Conservation (phyloP, 2,113 vertebrate genomes). For the Laticauda laticaudata region DNA sequence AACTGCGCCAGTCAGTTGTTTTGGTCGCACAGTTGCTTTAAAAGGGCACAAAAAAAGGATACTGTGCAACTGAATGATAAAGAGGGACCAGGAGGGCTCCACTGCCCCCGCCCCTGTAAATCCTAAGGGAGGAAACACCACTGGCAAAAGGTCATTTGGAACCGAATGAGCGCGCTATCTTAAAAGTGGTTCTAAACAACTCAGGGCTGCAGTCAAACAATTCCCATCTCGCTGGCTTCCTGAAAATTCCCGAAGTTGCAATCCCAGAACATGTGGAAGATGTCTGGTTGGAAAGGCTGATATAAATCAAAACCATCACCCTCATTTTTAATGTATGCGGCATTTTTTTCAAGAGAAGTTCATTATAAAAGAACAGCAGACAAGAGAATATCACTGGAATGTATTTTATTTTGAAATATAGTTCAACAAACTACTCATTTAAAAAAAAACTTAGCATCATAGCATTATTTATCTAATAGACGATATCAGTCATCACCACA, state of each 20-base stretch:
- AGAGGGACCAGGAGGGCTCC: too few species aligned
- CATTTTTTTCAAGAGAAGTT: background rate
- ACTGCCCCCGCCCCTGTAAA: too few species aligned
- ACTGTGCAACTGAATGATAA: too few species aligned
- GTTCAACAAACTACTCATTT: background rate
- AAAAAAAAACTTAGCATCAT: background rate
- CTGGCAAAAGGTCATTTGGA: too few species aligned
- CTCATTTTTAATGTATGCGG: background rate
- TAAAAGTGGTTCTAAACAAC: too few species aligned
- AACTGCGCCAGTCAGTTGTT: too few species aligned
- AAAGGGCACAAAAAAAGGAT: too few species aligned
- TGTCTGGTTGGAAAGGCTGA: background rate
- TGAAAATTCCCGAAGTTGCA: background rate
- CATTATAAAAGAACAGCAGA: background rate
- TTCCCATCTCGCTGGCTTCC: background rate
- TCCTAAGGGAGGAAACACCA: too few species aligned
- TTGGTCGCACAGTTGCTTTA: too few species aligned
- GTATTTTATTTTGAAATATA: background rate
- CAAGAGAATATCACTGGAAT: background rate
- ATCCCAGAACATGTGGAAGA: background rate
- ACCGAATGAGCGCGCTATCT: too few species aligned
- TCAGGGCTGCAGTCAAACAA: background rate
- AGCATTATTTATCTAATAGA: background rate
- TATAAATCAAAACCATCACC: background rate
- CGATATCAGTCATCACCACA: background rate